These are phyloP conservation scores for Nineta flava DNA, from an alignment of 2,888 invertebrate species.

Conservation along the genomic window DNA sequence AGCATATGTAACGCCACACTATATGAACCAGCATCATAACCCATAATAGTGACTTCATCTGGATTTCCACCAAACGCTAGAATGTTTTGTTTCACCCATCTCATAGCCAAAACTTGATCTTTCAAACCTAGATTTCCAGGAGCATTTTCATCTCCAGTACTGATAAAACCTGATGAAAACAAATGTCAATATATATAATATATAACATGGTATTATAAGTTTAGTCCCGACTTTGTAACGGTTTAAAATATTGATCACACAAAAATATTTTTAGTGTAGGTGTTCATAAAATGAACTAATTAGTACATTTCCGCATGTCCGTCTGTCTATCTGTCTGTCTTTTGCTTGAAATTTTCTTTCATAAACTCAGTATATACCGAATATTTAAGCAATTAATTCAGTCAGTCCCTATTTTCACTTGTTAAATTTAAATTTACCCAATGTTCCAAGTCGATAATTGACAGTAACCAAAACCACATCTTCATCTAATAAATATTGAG, in stretches of 20 bases:
- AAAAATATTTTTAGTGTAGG: too few relatives aligned
- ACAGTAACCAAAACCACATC: conserved; percentile 47
- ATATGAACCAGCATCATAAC: conserved; percentile 26
- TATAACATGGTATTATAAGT: too few relatives aligned
- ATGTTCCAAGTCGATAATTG: conserved; percentile 43
- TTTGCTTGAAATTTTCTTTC: too few relatives aligned
- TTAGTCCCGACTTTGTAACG: too few relatives aligned
- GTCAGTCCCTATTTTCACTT: too few relatives aligned
- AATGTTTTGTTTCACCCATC: conserved; percentile 51
- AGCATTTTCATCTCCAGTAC: conserved; percentile 46
- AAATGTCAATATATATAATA: conserved; percentile 16
- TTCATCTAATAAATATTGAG: conserved; percentile 45
- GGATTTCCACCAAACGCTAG: conserved; percentile 52
- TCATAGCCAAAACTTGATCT: conserved; percentile 49
- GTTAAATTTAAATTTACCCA: conserved; percentile 27
- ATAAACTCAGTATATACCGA: too few relatives aligned
- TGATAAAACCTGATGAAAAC: conserved; percentile 34
- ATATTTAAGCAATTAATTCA: too few relatives aligned
- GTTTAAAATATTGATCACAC: too few relatives aligned
- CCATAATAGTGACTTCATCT: conserved; percentile 42
- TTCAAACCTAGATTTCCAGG: conserved; percentile 56
- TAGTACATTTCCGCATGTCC: too few relatives aligned
- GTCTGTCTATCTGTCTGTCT: too few relatives aligned
- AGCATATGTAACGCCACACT: conserved; percentile 36
- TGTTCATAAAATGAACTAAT: too few relatives aligned